These are phyloP conservation scores for Drosophila borealis DNA, from an alignment of 2,888 invertebrate genomes.

Conservation along the genomic window DNA sequence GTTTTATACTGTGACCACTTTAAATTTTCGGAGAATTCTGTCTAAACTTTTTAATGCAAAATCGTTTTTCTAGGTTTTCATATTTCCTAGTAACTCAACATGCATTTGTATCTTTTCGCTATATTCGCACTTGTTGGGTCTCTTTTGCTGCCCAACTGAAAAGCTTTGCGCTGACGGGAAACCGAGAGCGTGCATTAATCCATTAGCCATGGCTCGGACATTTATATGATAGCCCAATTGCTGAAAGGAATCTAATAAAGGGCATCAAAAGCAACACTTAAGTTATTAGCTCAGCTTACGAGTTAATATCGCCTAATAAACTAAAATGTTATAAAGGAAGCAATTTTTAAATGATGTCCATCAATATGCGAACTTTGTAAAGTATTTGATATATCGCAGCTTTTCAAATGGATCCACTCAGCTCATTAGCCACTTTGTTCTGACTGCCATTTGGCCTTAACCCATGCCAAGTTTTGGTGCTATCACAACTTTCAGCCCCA, in stretches of 20 bases:
- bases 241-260: background rate
- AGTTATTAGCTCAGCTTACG: no score
- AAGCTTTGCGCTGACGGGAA: background rate
- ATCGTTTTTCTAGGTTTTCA: background rate
- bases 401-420: conserved; percentile 12
- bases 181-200: background rate
- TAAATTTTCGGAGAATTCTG: no score
- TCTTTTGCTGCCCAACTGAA: background rate
- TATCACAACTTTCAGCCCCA: conserved; percentile 1
- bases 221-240: background rate
- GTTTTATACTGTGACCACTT: no score
- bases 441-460: background rate
- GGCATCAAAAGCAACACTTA: no score
- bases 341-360: no score
- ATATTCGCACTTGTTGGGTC: background rate
- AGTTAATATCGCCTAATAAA: no score
- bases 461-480: conserved; percentile 3
- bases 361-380: background rate
- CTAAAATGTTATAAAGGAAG: no score
- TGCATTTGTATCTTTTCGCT: background rate
- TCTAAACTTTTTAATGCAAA: no score
- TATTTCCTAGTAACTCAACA: background rate
- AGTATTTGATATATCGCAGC: conserved; percentile 3
- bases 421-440: conserved; percentile 29
- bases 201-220: background rate